Percentiles rank a stretch among this genome's conserved stretches.
Evolutionary conservation across 2,113 vertebrate species (phyloP).

Genomic region (Ophiodon elongatus): DNA sequence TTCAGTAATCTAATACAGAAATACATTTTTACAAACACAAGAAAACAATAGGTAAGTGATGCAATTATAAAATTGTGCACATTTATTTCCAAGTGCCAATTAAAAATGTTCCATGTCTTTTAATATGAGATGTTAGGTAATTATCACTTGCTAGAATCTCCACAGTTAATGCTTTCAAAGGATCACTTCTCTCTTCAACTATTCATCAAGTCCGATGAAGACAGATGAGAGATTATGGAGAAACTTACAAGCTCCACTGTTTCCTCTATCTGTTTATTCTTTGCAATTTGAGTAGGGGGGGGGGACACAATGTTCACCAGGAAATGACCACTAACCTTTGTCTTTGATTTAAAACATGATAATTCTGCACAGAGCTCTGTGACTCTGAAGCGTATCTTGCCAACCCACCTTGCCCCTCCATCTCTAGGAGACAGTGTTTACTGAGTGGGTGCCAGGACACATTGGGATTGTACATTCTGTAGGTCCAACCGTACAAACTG

Average conservation of each 20-base stretch:
- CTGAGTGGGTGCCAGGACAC: constrained; percentile 68
- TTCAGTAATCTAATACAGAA: not conserved
- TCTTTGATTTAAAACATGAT: constrained; percentile 14
- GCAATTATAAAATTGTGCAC: not conserved
- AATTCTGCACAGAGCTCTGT: constrained; percentile 1
- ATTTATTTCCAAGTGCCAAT: not conserved
- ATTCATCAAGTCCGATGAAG: not conserved
- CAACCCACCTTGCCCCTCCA: constrained; percentile 64
- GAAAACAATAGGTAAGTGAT: not conserved
- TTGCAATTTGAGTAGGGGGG: not conserved
- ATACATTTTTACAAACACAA: not conserved
- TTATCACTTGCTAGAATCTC: not conserved
- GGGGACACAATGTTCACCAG: not conserved
- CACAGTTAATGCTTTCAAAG: not conserved
- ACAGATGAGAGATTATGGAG: not conserved
- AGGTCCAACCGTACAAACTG: constrained; percentile 31
- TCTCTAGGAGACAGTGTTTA: constrained; percentile 75
- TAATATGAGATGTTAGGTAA: not conserved
- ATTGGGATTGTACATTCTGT: constrained; percentile 42
- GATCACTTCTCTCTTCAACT: not conserved
- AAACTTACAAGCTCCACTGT: not conserved
- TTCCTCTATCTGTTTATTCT: not conserved
- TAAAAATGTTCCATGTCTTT: not conserved
- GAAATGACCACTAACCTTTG: constrained; percentile 3
- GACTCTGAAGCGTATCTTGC: constrained; percentile 62